phyloP scores from a whole-genome alignment of 30 jellyfish, hydroid and myxozoan genomes.

The Mastigias papua region DNA sequence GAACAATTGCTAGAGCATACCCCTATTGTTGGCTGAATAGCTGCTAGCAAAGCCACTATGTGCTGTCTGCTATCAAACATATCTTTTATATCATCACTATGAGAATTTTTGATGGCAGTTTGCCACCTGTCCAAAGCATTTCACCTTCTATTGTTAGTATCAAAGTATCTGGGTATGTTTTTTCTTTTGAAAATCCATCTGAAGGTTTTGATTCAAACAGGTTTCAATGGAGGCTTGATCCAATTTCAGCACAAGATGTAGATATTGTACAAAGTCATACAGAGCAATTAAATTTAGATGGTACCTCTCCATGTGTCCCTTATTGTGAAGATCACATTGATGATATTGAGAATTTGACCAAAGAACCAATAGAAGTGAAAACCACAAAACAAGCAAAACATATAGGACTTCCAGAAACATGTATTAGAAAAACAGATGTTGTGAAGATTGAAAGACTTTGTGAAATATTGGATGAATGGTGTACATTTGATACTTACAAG shows the following conservation, averaged over 20 bases:
- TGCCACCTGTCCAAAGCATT: too few species aligned
- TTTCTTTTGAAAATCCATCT: too few species aligned
- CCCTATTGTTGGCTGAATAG: too few species aligned
- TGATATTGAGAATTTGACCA: background rate
- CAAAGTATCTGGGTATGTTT: too few species aligned
- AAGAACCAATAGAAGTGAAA: background rate
- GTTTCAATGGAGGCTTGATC: too few species aligned
- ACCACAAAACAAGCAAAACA: background rate
- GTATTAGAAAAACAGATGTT: background rate
- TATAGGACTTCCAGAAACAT: constrained; percentile 5
- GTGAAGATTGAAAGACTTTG: constrained; percentile 40
- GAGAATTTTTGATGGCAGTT: too few species aligned
- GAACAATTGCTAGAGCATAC: too few species aligned
- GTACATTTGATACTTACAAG: constrained; percentile 50
- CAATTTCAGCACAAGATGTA: background rate
- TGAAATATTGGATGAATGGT: constrained; percentile 52
- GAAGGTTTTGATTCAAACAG: too few species aligned
- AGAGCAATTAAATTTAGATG: background rate
- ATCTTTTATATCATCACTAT: too few species aligned
- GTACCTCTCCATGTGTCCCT: background rate
- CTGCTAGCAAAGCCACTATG: too few species aligned
- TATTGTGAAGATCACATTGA: background rate
- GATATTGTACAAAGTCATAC: background rate
- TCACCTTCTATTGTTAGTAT: too few species aligned
- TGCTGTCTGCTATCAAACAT: too few species aligned